These are phyloP conservation scores for Phrixothrix hirtus DNA, from an alignment of 2,888 invertebrate species.

Conservation along the genomic window DNA sequence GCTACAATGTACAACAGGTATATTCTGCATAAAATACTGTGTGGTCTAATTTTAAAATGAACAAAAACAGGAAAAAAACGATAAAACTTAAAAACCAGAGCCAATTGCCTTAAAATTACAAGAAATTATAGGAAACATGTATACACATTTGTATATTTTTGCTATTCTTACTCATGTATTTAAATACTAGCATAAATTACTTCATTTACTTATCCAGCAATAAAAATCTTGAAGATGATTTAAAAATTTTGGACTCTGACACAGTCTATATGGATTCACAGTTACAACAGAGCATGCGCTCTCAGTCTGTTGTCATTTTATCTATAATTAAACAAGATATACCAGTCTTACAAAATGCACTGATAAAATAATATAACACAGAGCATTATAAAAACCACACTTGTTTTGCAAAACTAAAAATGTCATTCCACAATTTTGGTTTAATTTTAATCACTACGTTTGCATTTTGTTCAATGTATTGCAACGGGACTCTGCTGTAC, in stretches of 20 bases:
- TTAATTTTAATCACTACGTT: constrained; percentile 23
- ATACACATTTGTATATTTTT: constrained; percentile 52
- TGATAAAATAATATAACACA: constrained; percentile 29
- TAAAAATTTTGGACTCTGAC: constrained; percentile 30
- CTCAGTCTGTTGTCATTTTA: constrained; percentile 37
- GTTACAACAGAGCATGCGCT: constrained; percentile 39
- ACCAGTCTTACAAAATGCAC: constrained; percentile 23
- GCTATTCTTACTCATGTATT: constrained; percentile 51
- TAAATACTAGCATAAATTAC: constrained; percentile 56
- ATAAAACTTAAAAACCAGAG: constrained; percentile 40
- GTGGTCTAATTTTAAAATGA: constrained; percentile 15
- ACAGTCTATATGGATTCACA: constrained; percentile 20
- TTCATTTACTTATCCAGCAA: constrained; percentile 49
- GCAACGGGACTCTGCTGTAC: constrained; percentile 92
- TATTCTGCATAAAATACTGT: constrained; percentile 1
- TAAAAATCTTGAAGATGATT: constrained; percentile 38
- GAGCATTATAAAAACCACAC: constrained; percentile 27
- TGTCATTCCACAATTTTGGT: constrained; percentile 6
- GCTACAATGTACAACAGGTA: constrained; percentile 23
- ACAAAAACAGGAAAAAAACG: constrained; percentile 26
- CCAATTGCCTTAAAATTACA: constrained; percentile 46
- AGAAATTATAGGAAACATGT: constrained; percentile 54
- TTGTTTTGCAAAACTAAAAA: constrained; percentile 10
- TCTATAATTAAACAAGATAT: constrained; percentile 11
- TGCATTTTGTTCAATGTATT: constrained; percentile 67